Base-by-base conservation (phyloP, 1,140 invertebrate species). In the Stenopsyche tienmushanensis region DNA sequence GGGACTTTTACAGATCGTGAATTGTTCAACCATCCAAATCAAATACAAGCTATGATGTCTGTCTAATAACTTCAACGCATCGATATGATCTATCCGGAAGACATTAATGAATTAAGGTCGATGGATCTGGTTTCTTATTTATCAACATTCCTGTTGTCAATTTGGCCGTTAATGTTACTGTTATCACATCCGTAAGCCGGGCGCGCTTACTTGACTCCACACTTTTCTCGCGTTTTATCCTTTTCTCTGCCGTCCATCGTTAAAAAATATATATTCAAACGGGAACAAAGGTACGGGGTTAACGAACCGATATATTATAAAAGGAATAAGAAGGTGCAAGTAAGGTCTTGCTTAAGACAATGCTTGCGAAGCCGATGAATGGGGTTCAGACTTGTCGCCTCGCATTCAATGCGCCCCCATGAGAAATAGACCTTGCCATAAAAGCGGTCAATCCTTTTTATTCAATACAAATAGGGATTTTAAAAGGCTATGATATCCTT, bases 271-370 rank as follows among this genome's bases (percentile, higher is more conserved):
- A 17, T 3, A 25, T 20, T 26, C 18, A 18, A 18, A 39, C n/a
- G 13, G 3, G 50, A 18, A 53, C 18, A 53, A 24, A 53, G 24
- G 15, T 20, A 17, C 50, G 50, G 41, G 53, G 53, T 57, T 57
- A 57, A 57, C 53, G 53, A 57, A 57, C 53, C 53, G 18, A 20
- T 7, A 7, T 13, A 34, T n/a, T 42, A 58, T 47, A 47, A 60
- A 47, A 47, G 57, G 44, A 20, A 29, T 39, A 44, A 47, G 57
- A 60, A 60, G 57, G 57, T 60, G 57, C 44, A 50, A 50, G 54
- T 60, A 44, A 60, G 57, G 57, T 60, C 42, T 60, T 44, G 42
- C 10, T n/a, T 47, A 47, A 60, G 57, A 60, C 57, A 60, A 60
- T 60, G 42, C 23, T 29, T 25, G 25, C 50, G 21, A n/a, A 25